Conservation (phyloP, 1,140 invertebrate genomes). For the Aphelinus certus region DNA sequence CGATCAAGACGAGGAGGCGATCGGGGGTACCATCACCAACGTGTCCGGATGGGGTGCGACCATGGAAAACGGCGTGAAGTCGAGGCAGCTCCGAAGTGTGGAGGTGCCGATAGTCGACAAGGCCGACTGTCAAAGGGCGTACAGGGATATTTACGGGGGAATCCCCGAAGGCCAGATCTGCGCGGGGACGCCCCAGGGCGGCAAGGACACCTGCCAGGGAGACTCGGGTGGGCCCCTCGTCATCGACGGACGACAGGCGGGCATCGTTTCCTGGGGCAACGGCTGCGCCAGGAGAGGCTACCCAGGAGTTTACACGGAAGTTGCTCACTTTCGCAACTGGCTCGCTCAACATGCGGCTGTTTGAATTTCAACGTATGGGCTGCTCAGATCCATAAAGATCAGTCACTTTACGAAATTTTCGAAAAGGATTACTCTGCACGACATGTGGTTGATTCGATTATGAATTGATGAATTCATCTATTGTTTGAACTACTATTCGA, state of each 20-base stretch:
- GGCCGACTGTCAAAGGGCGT: slow-evolving; percentile 23
- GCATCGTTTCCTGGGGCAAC: slow-evolving; percentile 76
- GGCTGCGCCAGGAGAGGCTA: slow-evolving; percentile 65
- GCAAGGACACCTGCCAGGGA: slow-evolving; percentile 71
- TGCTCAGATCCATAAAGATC: no score
- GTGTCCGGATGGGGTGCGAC: slow-evolving; percentile 47
- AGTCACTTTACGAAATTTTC: no score
- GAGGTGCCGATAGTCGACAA: slow-evolving; percentile 38
- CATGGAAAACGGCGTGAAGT: slow-evolving; percentile 5
- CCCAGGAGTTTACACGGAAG: no score
- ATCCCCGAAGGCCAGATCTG: slow-evolving; percentile 61
- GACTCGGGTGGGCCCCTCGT: slow-evolving; percentile 75
- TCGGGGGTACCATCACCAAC: slow-evolving; percentile 28
- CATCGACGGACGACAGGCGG: slow-evolving; percentile 34
- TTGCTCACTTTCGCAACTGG: slow-evolving; percentile 65
- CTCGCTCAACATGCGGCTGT: slow-evolving; percentile 64
- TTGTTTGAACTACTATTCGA: no score
- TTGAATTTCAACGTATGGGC: slow-evolving; percentile 2
- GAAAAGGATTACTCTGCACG: no score
- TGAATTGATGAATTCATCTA: no score
- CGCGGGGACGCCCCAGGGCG: slow-evolving; percentile 29
- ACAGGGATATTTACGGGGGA: slow-evolving; percentile 45
- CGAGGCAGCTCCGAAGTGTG: slow-evolving; percentile 20
- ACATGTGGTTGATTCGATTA: no score
- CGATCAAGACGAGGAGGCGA: background rate